Evolutionary conservation across 2,888 invertebrate genomes (phyloP), one percentile per base, ranked within the genome.

Genomic region (Lymantria monacha): DNA sequence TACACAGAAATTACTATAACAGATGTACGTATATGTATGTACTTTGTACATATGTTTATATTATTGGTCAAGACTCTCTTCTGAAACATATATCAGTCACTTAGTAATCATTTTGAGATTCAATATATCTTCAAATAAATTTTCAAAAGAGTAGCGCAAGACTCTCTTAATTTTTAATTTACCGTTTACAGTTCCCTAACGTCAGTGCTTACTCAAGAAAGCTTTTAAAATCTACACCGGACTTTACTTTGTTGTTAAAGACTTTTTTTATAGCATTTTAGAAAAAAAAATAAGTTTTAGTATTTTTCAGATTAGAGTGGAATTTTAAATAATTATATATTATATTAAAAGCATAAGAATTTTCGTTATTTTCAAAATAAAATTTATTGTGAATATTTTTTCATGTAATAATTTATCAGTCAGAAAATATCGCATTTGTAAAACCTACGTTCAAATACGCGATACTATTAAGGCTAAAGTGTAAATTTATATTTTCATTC

Each of bases 181-280:
- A 12, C 55, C 62, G 65, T 61, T 57, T 53, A 57, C 59, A 59
- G 69, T 62, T 61, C 55, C 53, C 58, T 66, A 57, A 63, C 66
- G 66, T 55, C 57, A 53, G 59, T 56, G 63, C 54, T 65, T 59
- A 62, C 65, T 67, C 60, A 60, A 58, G 61, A 60, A 65, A 68
- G 62, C 65, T 62, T 63, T 63, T 69, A 69, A 67, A 57, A 55
- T 53, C 54, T 63, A 55, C 46, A 49, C 33, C 44, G 46, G 48
- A 50, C 46, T 56, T 43, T 30, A 55, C 44, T 49, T 48, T 51
- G 48, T 47, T 43, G 44, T 13, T 55, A 50, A 53, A 22, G 48
- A 48, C 46, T 58, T 48, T 22, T n/a, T 22, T 22, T 3, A 22
- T 22, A 22, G 22, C 22, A 22, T 22, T 22, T 22, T 3, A n/a